Evolutionary conservation across 2,113 vertebrate species (phyloP).

Genomic region (Bolborhynchus lineola): DNA sequence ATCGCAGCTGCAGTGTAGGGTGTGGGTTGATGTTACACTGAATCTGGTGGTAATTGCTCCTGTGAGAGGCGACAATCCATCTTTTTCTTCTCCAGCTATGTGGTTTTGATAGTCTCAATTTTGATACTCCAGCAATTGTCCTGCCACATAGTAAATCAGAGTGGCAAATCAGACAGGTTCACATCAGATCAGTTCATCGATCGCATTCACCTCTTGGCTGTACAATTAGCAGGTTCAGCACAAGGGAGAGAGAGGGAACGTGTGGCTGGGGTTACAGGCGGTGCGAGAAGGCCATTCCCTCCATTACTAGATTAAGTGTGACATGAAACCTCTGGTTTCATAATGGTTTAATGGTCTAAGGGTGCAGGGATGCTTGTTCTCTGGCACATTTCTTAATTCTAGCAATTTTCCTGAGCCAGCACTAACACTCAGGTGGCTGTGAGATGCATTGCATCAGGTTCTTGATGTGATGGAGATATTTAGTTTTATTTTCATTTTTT

Average conservation of each 20-base stretch:
- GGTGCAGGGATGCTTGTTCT: background rate
- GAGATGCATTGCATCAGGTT: background rate
- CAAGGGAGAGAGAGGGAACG: background rate
- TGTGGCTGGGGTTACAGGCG: background rate
- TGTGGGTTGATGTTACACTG: background rate
- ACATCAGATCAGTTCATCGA: background rate
- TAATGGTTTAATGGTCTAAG: background rate
- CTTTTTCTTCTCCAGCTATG: background rate
- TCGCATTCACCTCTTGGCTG: background rate
- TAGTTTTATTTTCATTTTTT: background rate
- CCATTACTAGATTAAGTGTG: background rate
- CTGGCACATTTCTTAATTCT: background rate
- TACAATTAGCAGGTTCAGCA: background rate
- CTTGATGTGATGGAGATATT: background rate
- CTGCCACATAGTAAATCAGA: background rate
- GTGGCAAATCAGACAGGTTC: background rate
- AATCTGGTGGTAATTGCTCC: background rate
- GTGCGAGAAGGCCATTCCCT: background rate
- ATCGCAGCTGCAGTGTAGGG: rapidly evolving
- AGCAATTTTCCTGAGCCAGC: background rate
- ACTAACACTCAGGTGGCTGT: background rate
- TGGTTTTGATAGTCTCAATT: background rate
- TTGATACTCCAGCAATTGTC: background rate
- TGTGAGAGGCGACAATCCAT: background rate
- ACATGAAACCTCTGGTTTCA: background rate